phyloP scores from a whole-genome alignment of 1,140 invertebrate species.

The Copidosoma floridanum region DNA sequence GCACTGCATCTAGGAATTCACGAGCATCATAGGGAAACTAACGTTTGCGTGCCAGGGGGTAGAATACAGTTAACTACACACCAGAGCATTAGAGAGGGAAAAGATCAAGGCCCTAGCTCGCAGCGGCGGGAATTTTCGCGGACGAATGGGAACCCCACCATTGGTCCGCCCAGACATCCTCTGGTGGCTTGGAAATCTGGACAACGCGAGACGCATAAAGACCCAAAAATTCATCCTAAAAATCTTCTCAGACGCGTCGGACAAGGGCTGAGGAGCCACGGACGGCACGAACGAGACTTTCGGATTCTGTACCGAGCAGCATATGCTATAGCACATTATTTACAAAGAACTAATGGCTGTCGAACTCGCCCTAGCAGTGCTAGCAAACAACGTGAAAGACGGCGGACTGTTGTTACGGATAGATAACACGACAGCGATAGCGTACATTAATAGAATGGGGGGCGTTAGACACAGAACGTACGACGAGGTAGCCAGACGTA shows the following conservation, averaged over 20 bases:
- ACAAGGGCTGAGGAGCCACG: not conserved
- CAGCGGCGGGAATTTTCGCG: conserved; percentile 4
- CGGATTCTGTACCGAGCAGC: conserved; percentile 12
- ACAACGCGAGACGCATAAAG: not conserved
- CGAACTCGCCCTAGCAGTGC: not conserved
- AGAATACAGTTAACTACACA: conserved; percentile 31
- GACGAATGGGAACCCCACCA: not conserved
- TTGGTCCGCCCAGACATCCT: not conserved
- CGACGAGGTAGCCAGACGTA: conserved; percentile 10
- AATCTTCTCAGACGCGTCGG: conserved; percentile 10
- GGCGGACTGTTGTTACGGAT: conserved; percentile 24
- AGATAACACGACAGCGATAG: conserved; percentile 25
- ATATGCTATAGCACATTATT: conserved; percentile 9
- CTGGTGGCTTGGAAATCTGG: conserved; percentile 1
- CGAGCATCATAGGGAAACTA: conserved; percentile 30
- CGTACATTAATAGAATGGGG: conserved; percentile 22
- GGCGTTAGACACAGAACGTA: conserved; percentile 6
- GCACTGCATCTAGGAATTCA: conserved; percentile 28
- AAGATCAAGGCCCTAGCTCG: conserved; percentile 16
- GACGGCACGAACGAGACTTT: not conserved
- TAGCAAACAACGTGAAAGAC: conserved; percentile 1
- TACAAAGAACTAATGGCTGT: conserved; percentile 24
- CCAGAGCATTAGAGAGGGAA: conserved; percentile 27
- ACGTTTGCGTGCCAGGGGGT: conserved; percentile 30
- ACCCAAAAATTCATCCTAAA: not conserved